Base-by-base conservation (phyloP, 2,888 invertebrate species). In the Mactromeris polynyma region DNA sequence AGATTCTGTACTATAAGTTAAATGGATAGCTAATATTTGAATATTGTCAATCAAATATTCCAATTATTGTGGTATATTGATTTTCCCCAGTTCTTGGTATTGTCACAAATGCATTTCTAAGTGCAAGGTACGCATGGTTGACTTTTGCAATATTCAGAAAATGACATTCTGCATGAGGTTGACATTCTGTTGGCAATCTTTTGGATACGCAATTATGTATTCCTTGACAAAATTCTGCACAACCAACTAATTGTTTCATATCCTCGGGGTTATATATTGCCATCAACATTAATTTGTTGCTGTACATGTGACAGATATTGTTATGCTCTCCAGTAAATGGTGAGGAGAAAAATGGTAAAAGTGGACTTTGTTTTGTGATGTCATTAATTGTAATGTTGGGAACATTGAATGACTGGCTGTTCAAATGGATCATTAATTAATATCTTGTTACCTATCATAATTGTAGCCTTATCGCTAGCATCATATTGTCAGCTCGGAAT, bases 11-110 rank as follows among this genome's bases (percentile, higher is more conserved):
- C 14, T 26, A 64, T 26, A 58, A 26, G n/a, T 64, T 64, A n/a
- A 64, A 64, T 64, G 26, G 26, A 64, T 26, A 26, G 58, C 58
- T 64, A 26, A 64, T 64, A 64, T 64, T 64, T 64, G 26, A 64
- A 64, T n/a, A 64, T 64, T 64, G 58, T 64, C n/a, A 26, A 26
- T 64, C 58, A 64, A 64, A 64, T 64, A 64, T 64, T 64, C 58
- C n/a, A 26, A 26, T 64, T 64, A 64, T 64, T 64, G 58, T 64
- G 11, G 26, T 64, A 26, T 64, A 64, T 64, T 26, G 58, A 64
- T 64, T 64, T 64, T n/a, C 26, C 58, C 1, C 26, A 9, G 11
- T 64, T 26, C 9, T 64, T 7, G n/a, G 7, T 26, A 2, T 26
- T 6, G 4, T 26, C 58, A n/a, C 11, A 26, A 64, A 64, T 64